Conservation (phyloP, 1,140 invertebrate species). For the Atopsyche davidsoni region DNA sequence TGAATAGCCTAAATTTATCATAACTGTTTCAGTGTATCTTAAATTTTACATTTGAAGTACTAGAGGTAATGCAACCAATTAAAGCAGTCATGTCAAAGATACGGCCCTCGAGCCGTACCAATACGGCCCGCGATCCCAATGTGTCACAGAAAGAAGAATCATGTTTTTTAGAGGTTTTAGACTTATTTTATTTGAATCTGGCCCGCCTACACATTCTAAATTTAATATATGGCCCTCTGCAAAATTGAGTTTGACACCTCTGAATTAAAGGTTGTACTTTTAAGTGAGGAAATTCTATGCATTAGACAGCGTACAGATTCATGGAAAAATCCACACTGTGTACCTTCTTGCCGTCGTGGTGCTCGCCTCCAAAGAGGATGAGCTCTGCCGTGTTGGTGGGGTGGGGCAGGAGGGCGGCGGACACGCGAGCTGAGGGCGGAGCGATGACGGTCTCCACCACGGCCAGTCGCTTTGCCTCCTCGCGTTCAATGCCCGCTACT, state of each 20-base stretch:
- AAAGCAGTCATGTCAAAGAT: too few species aligned
- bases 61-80: neutral
- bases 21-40: too few species aligned
- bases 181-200: too few species aligned
- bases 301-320: conserved; percentile 6
- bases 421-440: conserved; percentile 68
- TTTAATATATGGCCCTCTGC: too few species aligned
- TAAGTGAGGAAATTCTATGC: neutral
- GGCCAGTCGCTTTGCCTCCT: conserved; percentile 64
- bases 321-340: conserved; percentile 2
- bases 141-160: too few species aligned
- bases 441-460: conserved; percentile 66
- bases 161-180: too few species aligned
- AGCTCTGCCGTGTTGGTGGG: conserved; percentile 81
- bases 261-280: neutral
- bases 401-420: conserved; percentile 74
- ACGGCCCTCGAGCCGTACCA: too few species aligned
- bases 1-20: too few species aligned
- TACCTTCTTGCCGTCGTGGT: conserved; percentile 84
- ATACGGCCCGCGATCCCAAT: too few species aligned
- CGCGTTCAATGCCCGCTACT: conserved; percentile 71
- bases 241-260: too few species aligned
- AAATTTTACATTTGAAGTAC: too few species aligned
- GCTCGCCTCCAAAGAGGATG: conserved; percentile 89
- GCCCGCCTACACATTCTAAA: too few species aligned